Evolutionary conservation across 2,113 vertebrate genomes (phyloP).

Genomic region (Pleuronectes platessa): DNA sequence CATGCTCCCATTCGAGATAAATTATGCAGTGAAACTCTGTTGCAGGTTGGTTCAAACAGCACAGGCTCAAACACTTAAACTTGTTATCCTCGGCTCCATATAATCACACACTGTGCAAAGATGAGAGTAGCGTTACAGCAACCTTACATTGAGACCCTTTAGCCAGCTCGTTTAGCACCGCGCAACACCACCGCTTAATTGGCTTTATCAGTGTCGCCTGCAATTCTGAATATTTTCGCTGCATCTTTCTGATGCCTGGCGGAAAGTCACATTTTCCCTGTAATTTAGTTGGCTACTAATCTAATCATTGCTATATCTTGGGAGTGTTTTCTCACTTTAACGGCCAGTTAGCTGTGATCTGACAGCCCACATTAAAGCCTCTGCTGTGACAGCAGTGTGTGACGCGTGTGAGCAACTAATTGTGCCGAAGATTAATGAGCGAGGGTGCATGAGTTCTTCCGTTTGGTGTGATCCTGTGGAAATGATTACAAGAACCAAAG

Average conservation of each 20-base stretch:
- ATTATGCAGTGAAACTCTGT: constrained; percentile 7
- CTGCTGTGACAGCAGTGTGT: constrained; percentile 53
- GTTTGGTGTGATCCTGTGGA: constrained; percentile 45
- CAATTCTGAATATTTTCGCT: constrained; percentile 69
- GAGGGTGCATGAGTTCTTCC: constrained; percentile 56
- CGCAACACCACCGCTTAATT: constrained; percentile 73
- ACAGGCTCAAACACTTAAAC: constrained; percentile 43
- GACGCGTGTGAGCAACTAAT: constrained; percentile 64
- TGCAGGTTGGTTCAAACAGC: constrained; percentile 47
- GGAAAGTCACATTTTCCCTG: constrained; percentile 68
- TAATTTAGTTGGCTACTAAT: constrained; percentile 69
- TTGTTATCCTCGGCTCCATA: constrained; percentile 37
- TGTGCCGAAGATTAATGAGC: constrained; percentile 70
- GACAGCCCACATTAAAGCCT: constrained; percentile 71
- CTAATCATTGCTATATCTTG: constrained; percentile 71
- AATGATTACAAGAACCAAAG: constrained; percentile 12
- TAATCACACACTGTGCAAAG: constrained; percentile 56
- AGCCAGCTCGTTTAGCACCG: constrained; percentile 65
- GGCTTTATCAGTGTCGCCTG: constrained; percentile 66
- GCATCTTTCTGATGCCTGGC: constrained; percentile 66
- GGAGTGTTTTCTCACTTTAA: constrained; percentile 73
- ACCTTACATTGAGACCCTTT: constrained; percentile 64
- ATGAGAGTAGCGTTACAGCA: constrained; percentile 58
- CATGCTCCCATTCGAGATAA: constrained; percentile 15
- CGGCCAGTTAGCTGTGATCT: constrained; percentile 72